These are phyloP conservation scores for Odontocerum albicorne DNA, from an alignment of 2,888 invertebrate genomes.

Conservation along the genomic window DNA sequence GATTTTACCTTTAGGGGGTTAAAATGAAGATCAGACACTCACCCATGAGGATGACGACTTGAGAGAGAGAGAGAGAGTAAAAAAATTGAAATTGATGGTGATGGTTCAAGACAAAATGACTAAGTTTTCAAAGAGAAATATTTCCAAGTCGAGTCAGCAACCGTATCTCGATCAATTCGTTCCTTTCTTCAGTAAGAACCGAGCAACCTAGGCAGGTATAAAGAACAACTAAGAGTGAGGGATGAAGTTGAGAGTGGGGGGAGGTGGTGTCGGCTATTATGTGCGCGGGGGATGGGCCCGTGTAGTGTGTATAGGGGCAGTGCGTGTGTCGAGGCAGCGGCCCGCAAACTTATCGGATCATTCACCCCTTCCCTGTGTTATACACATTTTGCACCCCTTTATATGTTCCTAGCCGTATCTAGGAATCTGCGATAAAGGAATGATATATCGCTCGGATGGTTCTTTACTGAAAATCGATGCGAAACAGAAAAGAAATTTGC, in stretches of 20 bases:
- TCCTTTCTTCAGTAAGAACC: background rate
- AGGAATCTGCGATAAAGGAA: slow-evolving; percentile 12
- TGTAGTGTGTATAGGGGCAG: slow-evolving; percentile 1
- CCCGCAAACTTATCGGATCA: slow-evolving; percentile 18
- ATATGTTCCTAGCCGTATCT: slow-evolving; percentile 1
- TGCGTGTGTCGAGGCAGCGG: slow-evolving; percentile 7
- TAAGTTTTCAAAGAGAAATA: too few species aligned
- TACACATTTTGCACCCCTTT: slow-evolving; percentile 8
- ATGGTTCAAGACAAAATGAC: too few species aligned
- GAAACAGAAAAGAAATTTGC: background rate
- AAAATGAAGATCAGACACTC: too few species aligned
- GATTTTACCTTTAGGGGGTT: too few species aligned
- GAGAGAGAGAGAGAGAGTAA: too few species aligned
- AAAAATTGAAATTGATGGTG: too few species aligned
- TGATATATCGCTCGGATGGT: slow-evolving; percentile 5
- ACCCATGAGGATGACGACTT: too few species aligned
- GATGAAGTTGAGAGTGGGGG: background rate
- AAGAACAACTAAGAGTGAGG: slow-evolving; percentile 3
- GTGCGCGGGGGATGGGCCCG: background rate
- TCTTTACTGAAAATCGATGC: background rate
- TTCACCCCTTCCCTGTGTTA: slow-evolving; percentile 9
- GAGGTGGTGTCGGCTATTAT: background rate
- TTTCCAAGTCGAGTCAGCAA: too few species aligned
- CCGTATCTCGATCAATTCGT: background rate
- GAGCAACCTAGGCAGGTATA: slow-evolving; percentile 4